These are phyloP conservation scores for Drosophila simulans DNA, from an alignment of 1,140 invertebrate genomes.

Conservation along the genomic window DNA sequence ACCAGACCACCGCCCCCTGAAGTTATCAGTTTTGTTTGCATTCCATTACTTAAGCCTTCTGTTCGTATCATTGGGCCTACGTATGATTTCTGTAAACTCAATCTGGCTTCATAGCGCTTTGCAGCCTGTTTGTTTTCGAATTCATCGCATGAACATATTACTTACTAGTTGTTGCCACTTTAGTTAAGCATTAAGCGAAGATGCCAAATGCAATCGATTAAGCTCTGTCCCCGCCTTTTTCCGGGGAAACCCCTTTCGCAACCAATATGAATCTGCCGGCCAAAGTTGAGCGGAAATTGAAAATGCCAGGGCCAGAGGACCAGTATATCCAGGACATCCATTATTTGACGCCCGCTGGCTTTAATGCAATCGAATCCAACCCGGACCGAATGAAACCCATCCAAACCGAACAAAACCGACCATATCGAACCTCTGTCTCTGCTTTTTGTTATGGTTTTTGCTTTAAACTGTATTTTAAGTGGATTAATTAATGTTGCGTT, in stretches of 20 bases:
- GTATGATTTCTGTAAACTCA: conserved; percentile 8
- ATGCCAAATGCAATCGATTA: conserved; percentile 7
- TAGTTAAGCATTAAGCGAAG: conserved; percentile 44
- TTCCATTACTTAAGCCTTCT: conserved; percentile 4
- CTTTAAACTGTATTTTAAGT: conserved; percentile 46
- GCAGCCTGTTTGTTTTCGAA: conserved; percentile 38
- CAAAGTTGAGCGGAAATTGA: conserved; percentile 36
- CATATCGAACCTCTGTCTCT: conserved; percentile 19
- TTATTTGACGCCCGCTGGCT: conserved; percentile 23
- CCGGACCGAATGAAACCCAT: conserved; percentile 9
- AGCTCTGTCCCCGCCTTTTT: conserved; percentile 6
- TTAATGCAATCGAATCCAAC: conserved; percentile 18
- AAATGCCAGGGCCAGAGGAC: conserved; percentile 30
- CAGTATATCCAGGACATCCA: conserved; percentile 18
- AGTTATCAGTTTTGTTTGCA: conserved; percentile 24
- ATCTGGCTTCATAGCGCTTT: conserved; percentile 34
- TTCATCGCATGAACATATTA: conserved; percentile 57
- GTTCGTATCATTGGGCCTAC: conserved; percentile 19
- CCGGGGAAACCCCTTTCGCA: conserved; percentile 13
- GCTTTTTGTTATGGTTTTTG: conserved; percentile 40
- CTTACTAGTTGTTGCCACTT: conserved; percentile 56
- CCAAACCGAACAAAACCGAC: conserved; percentile 7
- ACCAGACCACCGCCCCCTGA: conserved; percentile 13
- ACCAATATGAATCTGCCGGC: conserved; percentile 4
- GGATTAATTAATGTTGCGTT: conserved; percentile 56